Conservation (phyloP, 2,888 invertebrate species). For the Helicoverpa assulta region DNA sequence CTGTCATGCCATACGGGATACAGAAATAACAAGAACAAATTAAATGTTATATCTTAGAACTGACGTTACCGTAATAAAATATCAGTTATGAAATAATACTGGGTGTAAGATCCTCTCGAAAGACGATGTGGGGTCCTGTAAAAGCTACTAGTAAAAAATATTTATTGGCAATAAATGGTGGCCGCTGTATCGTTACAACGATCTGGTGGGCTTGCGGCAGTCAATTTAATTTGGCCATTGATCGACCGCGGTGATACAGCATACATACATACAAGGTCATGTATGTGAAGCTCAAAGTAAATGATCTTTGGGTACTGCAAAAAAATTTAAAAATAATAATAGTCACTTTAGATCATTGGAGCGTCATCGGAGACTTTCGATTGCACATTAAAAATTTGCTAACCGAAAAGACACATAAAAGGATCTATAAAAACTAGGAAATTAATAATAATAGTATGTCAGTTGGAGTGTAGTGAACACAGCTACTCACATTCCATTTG, state of each 20-base stretch:
- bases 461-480: conserved; percentile 6
- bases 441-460: conserved; percentile 44
- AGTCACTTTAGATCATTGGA: too few species aligned
- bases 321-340: background rate
- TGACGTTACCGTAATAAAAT: conserved; percentile 67
- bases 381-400: too few species aligned
- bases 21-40: conserved; percentile 65
- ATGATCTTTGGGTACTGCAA: conserved; percentile 10
- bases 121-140: conserved; percentile 67
- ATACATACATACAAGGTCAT: conserved; percentile 19
- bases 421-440: conserved; percentile 23
- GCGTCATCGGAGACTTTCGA: too few species aligned
- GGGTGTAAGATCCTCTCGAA: conserved; percentile 71
- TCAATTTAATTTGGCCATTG: conserved; percentile 83
- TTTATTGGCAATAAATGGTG: conserved; percentile 84
- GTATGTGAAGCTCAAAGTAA: conserved; percentile 45
- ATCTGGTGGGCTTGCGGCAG: conserved; percentile 77
- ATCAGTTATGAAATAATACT: conserved; percentile 70
- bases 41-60: conserved; percentile 63
- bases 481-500: conserved; percentile 49
- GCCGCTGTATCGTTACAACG: conserved; percentile 77
- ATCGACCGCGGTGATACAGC: conserved; percentile 45
- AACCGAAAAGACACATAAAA: conserved; percentile 3
- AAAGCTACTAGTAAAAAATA: conserved; percentile 83
- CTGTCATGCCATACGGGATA: conserved; percentile 44